A percentile compares a stretch with the other conserved stretches of the same genome.
These are phyloP conservation scores for Metallyticus violacea DNA, from an alignment of 2,888 invertebrate genomes.

Conservation along the genomic window DNA sequence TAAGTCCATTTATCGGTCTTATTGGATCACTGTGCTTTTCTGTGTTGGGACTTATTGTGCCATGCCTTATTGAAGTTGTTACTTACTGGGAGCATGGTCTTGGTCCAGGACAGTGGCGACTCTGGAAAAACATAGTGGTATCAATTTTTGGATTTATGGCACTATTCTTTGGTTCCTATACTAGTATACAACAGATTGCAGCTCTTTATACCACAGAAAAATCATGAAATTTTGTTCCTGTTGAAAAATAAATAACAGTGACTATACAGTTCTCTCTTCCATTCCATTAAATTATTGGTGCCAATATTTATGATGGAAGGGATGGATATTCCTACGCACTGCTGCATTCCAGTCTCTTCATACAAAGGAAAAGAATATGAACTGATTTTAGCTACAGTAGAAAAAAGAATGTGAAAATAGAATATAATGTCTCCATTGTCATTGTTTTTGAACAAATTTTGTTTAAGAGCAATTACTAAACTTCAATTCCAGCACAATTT, in stretches of 20 bases:
- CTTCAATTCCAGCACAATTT: background rate
- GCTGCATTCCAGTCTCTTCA: background rate
- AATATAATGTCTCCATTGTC: background rate
- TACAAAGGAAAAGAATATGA: background rate
- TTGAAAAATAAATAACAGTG: background rate
- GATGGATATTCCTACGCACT: background rate
- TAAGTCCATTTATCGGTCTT: slow-evolving; percentile 85
- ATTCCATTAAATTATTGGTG: background rate
- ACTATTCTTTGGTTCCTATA: slow-evolving; percentile 75
- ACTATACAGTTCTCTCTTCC: background rate
- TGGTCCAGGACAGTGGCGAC: slow-evolving; percentile 73
- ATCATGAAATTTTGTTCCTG: background rate
- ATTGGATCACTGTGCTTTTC: slow-evolving; percentile 94
- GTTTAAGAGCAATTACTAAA: background rate
- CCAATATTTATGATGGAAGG: background rate
- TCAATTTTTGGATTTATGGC: slow-evolving; percentile 74
- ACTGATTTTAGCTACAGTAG: background rate
- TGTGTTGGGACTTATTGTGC: slow-evolving; percentile 83
- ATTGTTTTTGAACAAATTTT: background rate
- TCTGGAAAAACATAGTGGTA: slow-evolving; percentile 77
- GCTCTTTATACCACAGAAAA: slow-evolving; percentile 37
- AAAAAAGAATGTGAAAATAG: background rate
- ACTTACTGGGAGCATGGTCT: slow-evolving; percentile 72
- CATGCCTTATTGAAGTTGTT: slow-evolving; percentile 79
- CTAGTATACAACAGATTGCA: slow-evolving; percentile 61